A percentile compares a stretch with the other conserved stretches of the same genome.
Conservation (phyloP, 1,140 invertebrate genomes). For the Triops longicaudatus region DNA sequence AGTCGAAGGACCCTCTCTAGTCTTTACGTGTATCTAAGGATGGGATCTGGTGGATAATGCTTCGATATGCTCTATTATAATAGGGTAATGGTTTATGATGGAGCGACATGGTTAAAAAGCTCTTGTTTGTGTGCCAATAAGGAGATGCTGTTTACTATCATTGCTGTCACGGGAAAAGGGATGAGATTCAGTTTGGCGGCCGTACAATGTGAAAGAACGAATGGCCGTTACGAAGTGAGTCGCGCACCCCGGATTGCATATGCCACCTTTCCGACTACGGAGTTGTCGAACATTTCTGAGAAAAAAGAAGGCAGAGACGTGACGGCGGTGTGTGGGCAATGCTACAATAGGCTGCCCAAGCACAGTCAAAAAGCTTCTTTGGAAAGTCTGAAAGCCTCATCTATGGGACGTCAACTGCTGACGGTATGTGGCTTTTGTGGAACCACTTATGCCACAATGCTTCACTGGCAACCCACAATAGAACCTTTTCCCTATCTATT, state of each 20-base stretch:
- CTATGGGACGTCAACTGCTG: constrained; percentile 14
- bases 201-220: background rate
- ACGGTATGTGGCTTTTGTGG: constrained; percentile 14
- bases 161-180: constrained; percentile 1
- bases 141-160: background rate
- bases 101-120: background rate
- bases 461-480: background rate
- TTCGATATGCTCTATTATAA: background rate
- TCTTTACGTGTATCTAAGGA: background rate
- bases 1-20: background rate
- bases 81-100: constrained; percentile 7
- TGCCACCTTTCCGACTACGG: background rate
- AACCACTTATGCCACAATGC: background rate
- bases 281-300: background rate
- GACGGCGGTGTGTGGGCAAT: background rate
- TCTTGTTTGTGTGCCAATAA: background rate
- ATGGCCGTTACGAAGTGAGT: background rate
- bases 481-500: background rate
- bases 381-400: constrained; percentile 1
- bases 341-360: background rate
- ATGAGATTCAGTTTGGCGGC: background rate
- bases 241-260: background rate
- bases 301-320: background rate
- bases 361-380: constrained; percentile 4
- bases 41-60: background rate